Conservation (phyloP, 2,797 vertebrate species). For the Gobio occitaniae region DNA sequence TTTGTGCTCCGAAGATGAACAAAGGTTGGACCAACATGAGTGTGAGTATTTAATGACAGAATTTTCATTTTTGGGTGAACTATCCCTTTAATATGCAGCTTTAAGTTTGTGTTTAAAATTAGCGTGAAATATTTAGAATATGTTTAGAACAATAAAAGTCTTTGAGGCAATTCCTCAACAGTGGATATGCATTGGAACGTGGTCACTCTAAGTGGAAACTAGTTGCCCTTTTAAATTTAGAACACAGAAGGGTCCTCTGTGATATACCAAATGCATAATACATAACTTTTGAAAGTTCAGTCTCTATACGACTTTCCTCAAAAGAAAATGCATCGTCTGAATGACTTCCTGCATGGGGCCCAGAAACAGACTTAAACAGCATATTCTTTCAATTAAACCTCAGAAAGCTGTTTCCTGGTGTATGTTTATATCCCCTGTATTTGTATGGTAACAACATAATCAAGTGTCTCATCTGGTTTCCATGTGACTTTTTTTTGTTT, state of each 20-base stretch:
- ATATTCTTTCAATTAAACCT: conserved; percentile 49
- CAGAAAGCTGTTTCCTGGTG: conserved; percentile 37
- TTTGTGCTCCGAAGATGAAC: too few relatives aligned
- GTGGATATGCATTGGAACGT: conserved; percentile 51
- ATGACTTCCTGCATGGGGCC: conserved; percentile 24
- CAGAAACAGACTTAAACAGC: conserved; percentile 32
- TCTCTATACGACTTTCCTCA: conserved; percentile 19
- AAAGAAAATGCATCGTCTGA: conserved; percentile 41
- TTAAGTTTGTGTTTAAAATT: conserved; percentile 11
- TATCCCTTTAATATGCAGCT: background rate
- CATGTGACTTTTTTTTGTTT: conserved; percentile 17
- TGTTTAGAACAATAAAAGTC: conserved; percentile 43
- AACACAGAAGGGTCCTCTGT: conserved; percentile 58
- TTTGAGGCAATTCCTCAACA: conserved; percentile 31
- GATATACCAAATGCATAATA: conserved; percentile 57
- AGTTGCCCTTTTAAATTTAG: conserved; percentile 50
- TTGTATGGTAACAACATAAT: conserved; percentile 53
- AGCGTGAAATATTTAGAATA: conserved; percentile 23
- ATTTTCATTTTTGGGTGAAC: too few relatives aligned
- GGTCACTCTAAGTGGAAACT: conserved; percentile 42
- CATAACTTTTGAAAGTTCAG: conserved; percentile 36
- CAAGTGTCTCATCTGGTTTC: conserved; percentile 51
- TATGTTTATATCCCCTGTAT: conserved; percentile 39
- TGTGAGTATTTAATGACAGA: too few relatives aligned
- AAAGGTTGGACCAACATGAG: too few relatives aligned